These are phyloP conservation scores for Cotesia glomerata DNA, from an alignment of 1,140 invertebrate genomes.

Conservation along the genomic window DNA sequence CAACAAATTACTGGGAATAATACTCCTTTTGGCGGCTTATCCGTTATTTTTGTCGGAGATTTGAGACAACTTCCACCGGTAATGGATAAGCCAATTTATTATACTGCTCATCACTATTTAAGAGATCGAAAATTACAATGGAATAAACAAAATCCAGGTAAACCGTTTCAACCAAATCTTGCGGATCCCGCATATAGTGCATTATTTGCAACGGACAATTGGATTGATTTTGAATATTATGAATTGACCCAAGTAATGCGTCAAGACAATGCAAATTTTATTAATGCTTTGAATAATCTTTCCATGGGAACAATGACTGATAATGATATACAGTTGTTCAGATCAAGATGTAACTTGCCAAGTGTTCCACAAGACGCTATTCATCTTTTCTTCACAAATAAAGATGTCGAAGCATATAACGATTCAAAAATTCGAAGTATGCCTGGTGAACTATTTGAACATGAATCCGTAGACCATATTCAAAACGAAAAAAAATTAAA, in stretches of 20 bases:
- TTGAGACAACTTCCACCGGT: constrained; percentile 40
- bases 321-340: constrained; percentile 3
- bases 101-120: background rate
- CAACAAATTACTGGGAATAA: constrained; percentile 46
- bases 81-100: constrained; percentile 30
- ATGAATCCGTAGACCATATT: background rate
- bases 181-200: background rate
- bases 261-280: constrained; percentile 34
- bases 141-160: background rate
- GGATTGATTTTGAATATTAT: constrained; percentile 25
- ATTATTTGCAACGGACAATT: background rate
- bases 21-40: constrained; percentile 38
- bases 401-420: background rate
- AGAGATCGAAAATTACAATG: background rate
- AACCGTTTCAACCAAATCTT: background rate
- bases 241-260: constrained; percentile 37
- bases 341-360: background rate
- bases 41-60: constrained; percentile 41
- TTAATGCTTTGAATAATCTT: constrained; percentile 34
- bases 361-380: background rate
- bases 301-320: constrained; percentile 28
- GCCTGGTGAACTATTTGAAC: background rate
- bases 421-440: background rate
- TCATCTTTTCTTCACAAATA: background rate
- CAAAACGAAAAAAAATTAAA: background rate